These are phyloP conservation scores for Muntiacus muntjak DNA, from an alignment of 2,113 vertebrate genomes.

Conservation along the genomic window DNA sequence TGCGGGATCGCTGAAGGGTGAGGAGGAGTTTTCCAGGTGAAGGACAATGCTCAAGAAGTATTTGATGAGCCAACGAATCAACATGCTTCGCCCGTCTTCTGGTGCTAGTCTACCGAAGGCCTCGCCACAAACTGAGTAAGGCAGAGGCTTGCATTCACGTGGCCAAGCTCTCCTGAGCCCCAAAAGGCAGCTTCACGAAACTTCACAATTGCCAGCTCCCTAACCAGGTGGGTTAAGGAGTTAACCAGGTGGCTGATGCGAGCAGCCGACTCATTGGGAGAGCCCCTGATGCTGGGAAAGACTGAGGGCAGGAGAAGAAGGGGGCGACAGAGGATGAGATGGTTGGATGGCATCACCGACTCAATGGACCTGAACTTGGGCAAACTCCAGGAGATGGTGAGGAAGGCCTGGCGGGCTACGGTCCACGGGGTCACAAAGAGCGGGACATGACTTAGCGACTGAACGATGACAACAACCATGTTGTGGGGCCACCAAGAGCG, in stretches of 20 bases:
- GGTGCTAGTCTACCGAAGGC: background rate
- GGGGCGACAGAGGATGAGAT: background rate
- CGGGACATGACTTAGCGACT: background rate
- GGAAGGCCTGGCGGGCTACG: background rate
- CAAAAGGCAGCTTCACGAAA: background rate
- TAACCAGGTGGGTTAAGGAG: background rate
- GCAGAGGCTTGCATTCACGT: background rate
- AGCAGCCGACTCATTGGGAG: background rate
- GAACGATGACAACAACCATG: fast-evolving
- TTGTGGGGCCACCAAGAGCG: background rate
- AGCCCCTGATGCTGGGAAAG: background rate
- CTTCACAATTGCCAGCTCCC: fast-evolving
- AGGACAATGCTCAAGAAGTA: background rate
- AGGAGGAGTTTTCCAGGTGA: background rate
- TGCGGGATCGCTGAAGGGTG: too few species aligned
- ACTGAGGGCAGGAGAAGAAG: background rate
- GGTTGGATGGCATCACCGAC: background rate
- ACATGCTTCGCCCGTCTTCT: fast-evolving
- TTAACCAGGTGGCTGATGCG: background rate
- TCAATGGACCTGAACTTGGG: background rate
- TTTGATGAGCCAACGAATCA: background rate
- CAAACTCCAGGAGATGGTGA: background rate
- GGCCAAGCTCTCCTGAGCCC: background rate
- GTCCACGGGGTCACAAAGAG: background rate
- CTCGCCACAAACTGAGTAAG: background rate